phyloP scores from a whole-genome alignment of 2,113 vertebrate species.

The Laterallus jamaicensis region DNA sequence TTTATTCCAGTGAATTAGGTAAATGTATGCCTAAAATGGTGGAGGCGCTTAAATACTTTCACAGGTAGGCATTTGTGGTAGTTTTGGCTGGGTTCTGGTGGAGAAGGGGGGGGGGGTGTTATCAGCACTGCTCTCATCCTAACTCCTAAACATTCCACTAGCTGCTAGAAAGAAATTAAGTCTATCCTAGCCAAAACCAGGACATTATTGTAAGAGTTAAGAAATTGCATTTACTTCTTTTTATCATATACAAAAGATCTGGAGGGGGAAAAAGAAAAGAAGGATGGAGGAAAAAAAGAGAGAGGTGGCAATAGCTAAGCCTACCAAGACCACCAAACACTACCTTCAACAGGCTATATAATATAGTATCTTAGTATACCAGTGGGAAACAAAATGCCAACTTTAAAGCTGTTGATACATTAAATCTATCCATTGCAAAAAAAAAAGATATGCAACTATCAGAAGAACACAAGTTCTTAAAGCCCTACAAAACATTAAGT shows the following conservation, averaged over 20 bases:
- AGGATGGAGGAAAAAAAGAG: background rate
- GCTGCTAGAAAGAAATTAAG: too few species aligned
- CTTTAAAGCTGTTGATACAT: background rate
- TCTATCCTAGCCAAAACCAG: too few species aligned
- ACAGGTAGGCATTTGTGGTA: background rate
- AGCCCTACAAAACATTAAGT: background rate
- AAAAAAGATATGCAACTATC: background rate
- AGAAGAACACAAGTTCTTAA: background rate
- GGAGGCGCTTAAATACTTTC: background rate
- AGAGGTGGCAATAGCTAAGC: background rate
- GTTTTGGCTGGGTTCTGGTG: too few species aligned
- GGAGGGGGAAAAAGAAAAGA: fast-evolving
- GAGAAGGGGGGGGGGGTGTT: too few species aligned
- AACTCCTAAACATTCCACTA: too few species aligned
- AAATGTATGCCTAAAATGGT: background rate
- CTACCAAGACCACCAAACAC: background rate
- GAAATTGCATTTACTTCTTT: background rate
- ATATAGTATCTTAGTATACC: background rate
- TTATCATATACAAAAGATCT: background rate
- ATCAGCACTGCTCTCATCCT: too few species aligned
- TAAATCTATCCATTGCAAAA: background rate
- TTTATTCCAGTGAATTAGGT: background rate
- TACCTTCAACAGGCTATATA: background rate
- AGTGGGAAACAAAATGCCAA: background rate
- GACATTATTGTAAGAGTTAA: background rate